Base-by-base conservation (phyloP, 2,113 vertebrate species). In the Caracal caracal region DNA sequence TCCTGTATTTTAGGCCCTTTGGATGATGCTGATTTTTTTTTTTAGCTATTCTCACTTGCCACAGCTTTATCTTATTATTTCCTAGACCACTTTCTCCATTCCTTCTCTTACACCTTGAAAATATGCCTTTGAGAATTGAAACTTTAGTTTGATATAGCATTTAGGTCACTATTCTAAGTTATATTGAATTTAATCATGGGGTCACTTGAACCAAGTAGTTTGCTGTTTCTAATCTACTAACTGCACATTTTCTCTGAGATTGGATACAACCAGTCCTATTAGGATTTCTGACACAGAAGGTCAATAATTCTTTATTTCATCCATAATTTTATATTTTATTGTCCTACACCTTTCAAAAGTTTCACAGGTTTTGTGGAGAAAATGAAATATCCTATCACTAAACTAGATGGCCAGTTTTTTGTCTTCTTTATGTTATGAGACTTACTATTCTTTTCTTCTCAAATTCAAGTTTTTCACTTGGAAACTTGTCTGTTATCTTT, bases 221-320 rank as follows among this genome's bases (percentile, higher is more conserved):
- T 98, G 93, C 98, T 98, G 88, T 98, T 98, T 99, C 98, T 98
- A 98, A 99, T 98, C 98, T 98, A 98, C 98, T 98, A 98, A 97
- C 96, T 78, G 97, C 87, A 98, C 98, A 97, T 98, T 98, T 98
- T 98, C 98, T 98, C 88, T 97, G 97, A 98, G 96, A 98, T 98
- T 98, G 98, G 94, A 98, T 96, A 97, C 96, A 95, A 98, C 97
- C 97, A 96, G 97, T 98, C 95, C 96, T 98, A 98, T 98, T 98
- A 98, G 97, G 95, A 98, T 97, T 98, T 98, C 96, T 98, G 98
- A 98, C 98, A 98, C 97, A 68, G 1, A 94, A 98, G 98, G 98
- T 98, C 98, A 99, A 98, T 98, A 99, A 98, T 97, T 98, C 97
- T 98, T 97, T 98, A 98, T 98, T 98, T 98, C 97, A 98, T 97